A percentile compares a stretch with the other conserved stretches of the same genome.
Conservation (phyloP, 1,140 invertebrate genomes). For the Hirudo medicinalis region DNA sequence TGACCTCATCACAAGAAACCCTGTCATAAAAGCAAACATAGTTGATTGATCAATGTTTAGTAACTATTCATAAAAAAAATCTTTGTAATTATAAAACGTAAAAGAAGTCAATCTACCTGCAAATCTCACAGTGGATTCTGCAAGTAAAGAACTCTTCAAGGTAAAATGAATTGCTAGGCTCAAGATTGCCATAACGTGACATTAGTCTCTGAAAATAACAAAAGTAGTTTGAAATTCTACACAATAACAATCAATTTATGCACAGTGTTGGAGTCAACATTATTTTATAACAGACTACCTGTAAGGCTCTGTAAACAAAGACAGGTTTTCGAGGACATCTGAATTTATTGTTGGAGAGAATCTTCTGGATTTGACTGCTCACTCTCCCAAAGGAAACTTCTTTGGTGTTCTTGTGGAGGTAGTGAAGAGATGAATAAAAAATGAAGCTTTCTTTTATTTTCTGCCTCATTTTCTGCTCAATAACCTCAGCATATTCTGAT, state of each 20-base stretch:
- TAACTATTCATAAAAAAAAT: neutral
- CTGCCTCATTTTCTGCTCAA: neutral
- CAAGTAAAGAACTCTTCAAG: conserved; percentile 71
- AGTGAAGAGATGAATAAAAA: neutral
- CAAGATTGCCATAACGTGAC: neutral
- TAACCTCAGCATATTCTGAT: neutral
- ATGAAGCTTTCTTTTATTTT: neutral
- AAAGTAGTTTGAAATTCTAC: neutral
- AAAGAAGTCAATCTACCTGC: neutral
- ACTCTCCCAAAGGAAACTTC: neutral
- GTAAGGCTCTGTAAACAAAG: neutral
- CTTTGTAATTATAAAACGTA: conserved; percentile 1
- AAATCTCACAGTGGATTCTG: conserved; percentile 39
- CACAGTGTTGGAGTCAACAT: neutral
- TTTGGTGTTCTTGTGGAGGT: neutral
- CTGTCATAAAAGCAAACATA: neutral
- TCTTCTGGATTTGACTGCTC: neutral
- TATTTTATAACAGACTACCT: neutral
- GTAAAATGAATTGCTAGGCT: conserved; percentile 43
- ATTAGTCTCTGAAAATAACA: conserved; percentile 22
- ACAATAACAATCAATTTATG: neutral
- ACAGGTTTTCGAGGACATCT: neutral
- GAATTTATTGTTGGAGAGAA: neutral
- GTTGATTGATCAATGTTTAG: too few species aligned
- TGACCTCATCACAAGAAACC: neutral